Evolutionary conservation across 2,888 invertebrate species (phyloP), one percentile per base, ranked within the genome.

Genomic region (Thyatira batis): DNA sequence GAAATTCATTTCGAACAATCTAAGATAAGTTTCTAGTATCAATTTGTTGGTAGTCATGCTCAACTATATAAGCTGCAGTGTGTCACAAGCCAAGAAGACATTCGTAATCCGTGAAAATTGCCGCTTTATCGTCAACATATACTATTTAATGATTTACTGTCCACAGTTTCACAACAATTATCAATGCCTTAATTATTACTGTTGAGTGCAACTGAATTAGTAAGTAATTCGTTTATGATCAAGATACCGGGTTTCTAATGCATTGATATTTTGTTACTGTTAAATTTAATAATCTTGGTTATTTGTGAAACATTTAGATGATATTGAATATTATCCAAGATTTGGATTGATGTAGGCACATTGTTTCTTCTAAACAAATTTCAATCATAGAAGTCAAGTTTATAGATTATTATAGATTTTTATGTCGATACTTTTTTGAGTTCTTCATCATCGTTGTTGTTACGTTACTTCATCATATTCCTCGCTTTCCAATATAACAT

Each of bases 31-130:
- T n/a, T n/a, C n/a, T 23, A 30, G 1, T 17, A 13, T 9, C 25
- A 51, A 49, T 20, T 55, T 53, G 21, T 45, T 45, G 23, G 9
- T 11, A 1, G 10, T n/a, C 13, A 43, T 52, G 61, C 49, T 69
- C 6, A 51, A 44, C 54, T 21, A 52, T 20, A 53, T 11, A 13
- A 6, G 0, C 9, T 39, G 0, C 77, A 11, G 60, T 84, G 61
- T 80, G 78, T 82, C 60, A 17, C 43, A n/a, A 39, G 13, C 54
- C 44, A 63, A 64, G 59, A 62, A 61, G 55, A 58, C 49, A 60
- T 68, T 76, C 70, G 71, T 79, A 77, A 81, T 83, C 78, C 77
- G 82, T 83, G 80, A 81, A 80, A 83, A 81, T 78, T 79, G 71
- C 75, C 81, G 69, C 61, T 60, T 72, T 69, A 73, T 78, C 76